phyloP scores from a whole-genome alignment of 2,888 invertebrate species.

The Zaprionus obscuricornis region DNA sequence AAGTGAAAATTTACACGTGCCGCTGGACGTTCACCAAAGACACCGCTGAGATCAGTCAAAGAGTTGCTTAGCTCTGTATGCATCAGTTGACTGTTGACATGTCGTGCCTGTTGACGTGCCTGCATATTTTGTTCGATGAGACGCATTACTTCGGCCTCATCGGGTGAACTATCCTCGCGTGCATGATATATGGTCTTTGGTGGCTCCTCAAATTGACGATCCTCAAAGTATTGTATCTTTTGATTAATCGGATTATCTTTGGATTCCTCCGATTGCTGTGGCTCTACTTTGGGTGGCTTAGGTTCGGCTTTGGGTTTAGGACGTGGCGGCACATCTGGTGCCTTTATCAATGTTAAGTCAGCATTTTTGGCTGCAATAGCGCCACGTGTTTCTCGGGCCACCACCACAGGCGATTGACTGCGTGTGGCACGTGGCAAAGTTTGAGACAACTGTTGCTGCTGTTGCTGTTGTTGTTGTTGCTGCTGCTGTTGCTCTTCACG shows the following conservation, averaged over 20 bases:
- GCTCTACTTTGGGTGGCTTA: slow-evolving; percentile 23
- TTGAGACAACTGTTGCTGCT: slow-evolving; percentile 85
- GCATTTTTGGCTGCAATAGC: slow-evolving; percentile 86
- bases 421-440: slow-evolving; percentile 83
- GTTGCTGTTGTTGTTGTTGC: slow-evolving; percentile 80
- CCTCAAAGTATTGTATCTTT: slow-evolving; percentile 92
- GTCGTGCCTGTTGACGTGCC: slow-evolving; percentile 58
- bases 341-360: slow-evolving; percentile 77
- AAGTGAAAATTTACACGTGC: slow-evolving; percentile 82
- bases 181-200: slow-evolving; percentile 85
- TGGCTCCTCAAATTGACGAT: slow-evolving; percentile 85
- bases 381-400: slow-evolving; percentile 86
- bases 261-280: slow-evolving; percentile 4
- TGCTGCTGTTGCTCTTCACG: slow-evolving; percentile 85
- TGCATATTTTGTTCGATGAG: slow-evolving; percentile 84
- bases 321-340: slow-evolving; percentile 69
- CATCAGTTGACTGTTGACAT: slow-evolving; percentile 49
- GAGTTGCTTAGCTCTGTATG: slow-evolving; percentile 82
- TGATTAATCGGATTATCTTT: slow-evolving; percentile 85
- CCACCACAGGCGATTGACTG: slow-evolving; percentile 81
- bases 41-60: slow-evolving; percentile 88
- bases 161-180: slow-evolving; percentile 84
- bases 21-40: slow-evolving; percentile 90
- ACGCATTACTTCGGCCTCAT: slow-evolving; percentile 84
- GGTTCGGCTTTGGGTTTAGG: slow-evolving; percentile 36